phyloP scores from a whole-genome alignment of 2,888 invertebrate species.

The Agriotes lineatus region DNA sequence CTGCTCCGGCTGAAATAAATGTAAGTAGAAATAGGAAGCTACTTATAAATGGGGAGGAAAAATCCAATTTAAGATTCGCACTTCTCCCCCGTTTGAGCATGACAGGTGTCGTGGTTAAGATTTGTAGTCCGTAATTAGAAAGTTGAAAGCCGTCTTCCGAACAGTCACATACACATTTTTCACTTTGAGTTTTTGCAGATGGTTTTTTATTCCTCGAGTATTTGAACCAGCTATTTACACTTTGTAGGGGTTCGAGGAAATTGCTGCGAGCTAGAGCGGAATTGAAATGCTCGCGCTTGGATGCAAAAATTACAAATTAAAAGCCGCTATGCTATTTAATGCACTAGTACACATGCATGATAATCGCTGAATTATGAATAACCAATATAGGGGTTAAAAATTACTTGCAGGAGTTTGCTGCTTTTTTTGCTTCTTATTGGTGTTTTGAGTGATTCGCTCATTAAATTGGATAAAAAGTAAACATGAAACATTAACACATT shows the following conservation, averaged over 20 bases:
- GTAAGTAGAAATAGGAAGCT: slow-evolving; percentile 44
- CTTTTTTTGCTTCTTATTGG: too few relatives aligned
- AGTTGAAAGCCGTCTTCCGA: slow-evolving; percentile 62
- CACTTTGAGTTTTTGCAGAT: slow-evolving; percentile 50
- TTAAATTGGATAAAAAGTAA: too few relatives aligned
- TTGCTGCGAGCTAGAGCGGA: slow-evolving; percentile 35
- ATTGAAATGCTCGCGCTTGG: slow-evolving; percentile 34
- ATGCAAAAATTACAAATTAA: slow-evolving; percentile 40
- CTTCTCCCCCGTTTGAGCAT: slow-evolving; percentile 57
- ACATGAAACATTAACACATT: too few relatives aligned
- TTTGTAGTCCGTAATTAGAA: slow-evolving; percentile 66
- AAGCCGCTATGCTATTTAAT: slow-evolving; percentile 27
- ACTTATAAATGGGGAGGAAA: slow-evolving; percentile 55
- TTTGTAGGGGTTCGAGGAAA: slow-evolving; percentile 35
- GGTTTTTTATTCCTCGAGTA: slow-evolving; percentile 48
- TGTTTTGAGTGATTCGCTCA: too few relatives aligned
- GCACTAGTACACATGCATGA: slow-evolving; percentile 36
- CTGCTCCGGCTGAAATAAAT: slow-evolving; percentile 37
- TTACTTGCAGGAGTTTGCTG: too few relatives aligned
- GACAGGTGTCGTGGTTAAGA: slow-evolving; percentile 64
- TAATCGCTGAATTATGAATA: slow-evolving; percentile 34
- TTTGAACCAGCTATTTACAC: slow-evolving; percentile 42
- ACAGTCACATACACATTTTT: slow-evolving; percentile 60
- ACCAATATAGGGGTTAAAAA: too few relatives aligned
- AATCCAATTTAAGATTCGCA: slow-evolving; percentile 63